Percentiles rank a stretch among this genome's conserved stretches.
Conservation (phyloP, 2,113 vertebrate genomes). For the crab-eating macaque (Macaca fascicularis) region T2T-MFA8v1.1 NC_088376.1:173873001-173873500, state of each 20-base stretch:
- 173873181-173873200: neutral
- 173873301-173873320: neutral
- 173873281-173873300: neutral
- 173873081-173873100: neutral
- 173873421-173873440: neutral
- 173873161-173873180: neutral
- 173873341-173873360: neutral
- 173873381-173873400: neutral
- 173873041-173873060: neutral
- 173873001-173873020: neutral
- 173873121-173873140: neutral
- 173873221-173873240: neutral
- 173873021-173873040: neutral
- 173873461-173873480: neutral
- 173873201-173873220: neutral
- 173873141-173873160: neutral
- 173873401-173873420: neutral
- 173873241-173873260: neutral
- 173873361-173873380: neutral
- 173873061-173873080: neutral
- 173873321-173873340: neutral
- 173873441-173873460: neutral
- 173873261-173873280: neutral
- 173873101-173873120: neutral
- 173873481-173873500: neutral